These are phyloP conservation scores for Selenia dentaria DNA, from an alignment of 2,888 invertebrate genomes.

Conservation along the genomic window DNA sequence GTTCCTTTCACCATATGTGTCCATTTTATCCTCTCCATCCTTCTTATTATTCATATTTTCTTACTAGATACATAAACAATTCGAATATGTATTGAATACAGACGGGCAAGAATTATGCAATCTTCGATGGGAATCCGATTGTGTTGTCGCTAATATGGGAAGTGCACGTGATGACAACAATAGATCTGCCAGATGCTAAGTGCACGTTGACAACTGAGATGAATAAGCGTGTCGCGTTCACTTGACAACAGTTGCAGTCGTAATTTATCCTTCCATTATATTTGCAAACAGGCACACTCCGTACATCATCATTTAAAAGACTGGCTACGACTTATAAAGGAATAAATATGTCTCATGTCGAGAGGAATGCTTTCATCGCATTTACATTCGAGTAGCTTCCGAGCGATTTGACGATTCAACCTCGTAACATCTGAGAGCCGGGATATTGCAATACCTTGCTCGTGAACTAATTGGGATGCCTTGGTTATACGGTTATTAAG, in stretches of 20 bases:
- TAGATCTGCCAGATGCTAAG: slow-evolving; percentile 11
- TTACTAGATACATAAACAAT: too few species aligned
- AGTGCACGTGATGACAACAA: slow-evolving; percentile 7
- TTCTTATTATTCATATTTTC: too few species aligned
- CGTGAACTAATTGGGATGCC: slow-evolving; percentile 10
- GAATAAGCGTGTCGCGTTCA: slow-evolving; percentile 10
- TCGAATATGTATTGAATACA: too few species aligned
- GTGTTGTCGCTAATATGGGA: slow-evolving; percentile 9
- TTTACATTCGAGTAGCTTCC: slow-evolving; percentile 22
- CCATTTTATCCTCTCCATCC: too few species aligned
- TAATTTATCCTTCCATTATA: slow-evolving; percentile 17
- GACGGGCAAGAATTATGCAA: too few species aligned
- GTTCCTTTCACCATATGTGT: too few species aligned
- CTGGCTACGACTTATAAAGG: too few species aligned
- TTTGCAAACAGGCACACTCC: slow-evolving; percentile 6
- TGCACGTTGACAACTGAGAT: slow-evolving; percentile 14
- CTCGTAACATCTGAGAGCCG: slow-evolving; percentile 21
- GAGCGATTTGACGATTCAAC: slow-evolving; percentile 33
- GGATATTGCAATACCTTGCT: slow-evolving; percentile 19
- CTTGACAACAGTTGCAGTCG: slow-evolving; percentile 6
- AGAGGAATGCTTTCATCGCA: slow-evolving; percentile 37
- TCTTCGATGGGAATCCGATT: slow-evolving; percentile 2
- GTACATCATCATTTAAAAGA: too few species aligned
- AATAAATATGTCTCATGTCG: slow-evolving; percentile 33
- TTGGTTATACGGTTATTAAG: too few species aligned